Percentiles rank a stretch among this genome's conserved stretches.
phyloP scores from a whole-genome alignment of 2,888 invertebrate genomes.

The Junonia oenone region DNA sequence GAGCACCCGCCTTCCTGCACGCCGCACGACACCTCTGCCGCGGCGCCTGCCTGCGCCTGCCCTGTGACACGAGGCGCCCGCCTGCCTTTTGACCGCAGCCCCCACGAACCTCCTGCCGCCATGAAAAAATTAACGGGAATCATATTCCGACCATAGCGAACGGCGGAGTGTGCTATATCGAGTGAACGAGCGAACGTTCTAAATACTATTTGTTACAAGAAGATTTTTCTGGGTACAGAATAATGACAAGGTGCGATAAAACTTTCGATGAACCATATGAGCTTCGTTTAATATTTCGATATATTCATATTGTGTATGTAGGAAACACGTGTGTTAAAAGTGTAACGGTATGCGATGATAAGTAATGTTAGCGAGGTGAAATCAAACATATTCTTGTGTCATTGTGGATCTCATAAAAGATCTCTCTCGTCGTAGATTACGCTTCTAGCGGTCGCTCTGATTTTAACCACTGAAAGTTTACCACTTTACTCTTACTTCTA shows the following conservation, averaged over 20 bases:
- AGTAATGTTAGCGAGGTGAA: constrained; percentile 23
- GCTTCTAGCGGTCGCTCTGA: constrained; percentile 68
- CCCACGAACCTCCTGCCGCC: constrained; percentile 54
- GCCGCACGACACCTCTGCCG: constrained; percentile 62
- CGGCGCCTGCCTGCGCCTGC: constrained; percentile 55
- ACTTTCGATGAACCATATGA: constrained; percentile 57
- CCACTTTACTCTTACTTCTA: constrained; percentile 72
- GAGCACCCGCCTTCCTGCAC: constrained; percentile 56
- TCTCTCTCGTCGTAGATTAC: constrained; percentile 52
- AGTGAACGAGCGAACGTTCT: constrained; percentile 28
- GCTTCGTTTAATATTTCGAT: constrained; percentile 61
- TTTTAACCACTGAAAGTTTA: constrained; percentile 45
- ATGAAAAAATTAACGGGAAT: constrained; percentile 67
- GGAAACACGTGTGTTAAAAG: constrained; percentile 34
- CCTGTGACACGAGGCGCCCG: constrained; percentile 48
- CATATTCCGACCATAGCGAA: constrained; percentile 58
- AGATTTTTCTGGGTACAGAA: constrained; percentile 38
- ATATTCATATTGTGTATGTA: constrained; percentile 39
- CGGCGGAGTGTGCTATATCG: constrained; percentile 56
- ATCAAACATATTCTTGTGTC: constrained; percentile 27
- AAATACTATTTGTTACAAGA: constrained; percentile 17
- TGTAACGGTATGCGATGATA: constrained; percentile 28
- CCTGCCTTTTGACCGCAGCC: constrained; percentile 59
- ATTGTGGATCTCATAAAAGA: constrained; percentile 32
- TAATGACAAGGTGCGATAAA: constrained; percentile 54